Base-by-base conservation (phyloP, 2,888 invertebrate genomes). In the Ethmia dodecea region DNA sequence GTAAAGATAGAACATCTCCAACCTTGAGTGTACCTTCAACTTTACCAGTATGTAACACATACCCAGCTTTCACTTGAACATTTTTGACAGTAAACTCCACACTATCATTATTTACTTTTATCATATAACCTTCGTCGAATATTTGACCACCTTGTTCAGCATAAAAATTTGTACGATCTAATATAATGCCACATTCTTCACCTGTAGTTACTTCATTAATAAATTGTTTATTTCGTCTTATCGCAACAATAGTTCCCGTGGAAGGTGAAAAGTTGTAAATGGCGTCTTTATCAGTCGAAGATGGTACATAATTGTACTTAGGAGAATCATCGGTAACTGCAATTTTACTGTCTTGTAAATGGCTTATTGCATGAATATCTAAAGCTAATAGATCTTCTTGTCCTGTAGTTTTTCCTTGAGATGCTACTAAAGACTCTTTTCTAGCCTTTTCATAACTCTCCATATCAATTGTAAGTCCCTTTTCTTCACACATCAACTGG, bases 71-170 rank as follows among this genome's bases (percentile, higher is more conserved):
- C 3, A 98, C 93, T 88, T 97, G 97, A 1, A 97, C 96, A 67
- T 96, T 96, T 69, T 93, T 94, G 0, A 99, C 95, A 10, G 93
- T 89, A 70, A 99, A 94, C 84, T 98, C 98, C 8, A 93, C 93
- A 71, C 91, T 93, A 64, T 96, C 96, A 69, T 96, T 95, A 37
- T 88, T 89, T 4, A 88, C 69, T 86, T 96, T 96, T 0, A 92
- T 92, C 71, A 98, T 88, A 52, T 93, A 96, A 13, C 99, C 99
- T 63, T 95, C 95, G 71, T 99, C 99, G 71, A 91, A 98, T 57
- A 97, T 98, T 86, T 99, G 99, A 9, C 99, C 99, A 43, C 99
- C 99, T 80, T 98, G 97, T 78, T 99, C 99, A 1, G 99, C 98
- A 78, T 99, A 99, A 78, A 99, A 99, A 72, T 90, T 94, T 0